Evolutionary conservation across 2,113 vertebrate genomes (phyloP), one percentile per base, ranked within the genome.

Genomic region (Camelus bactrianus): DNA sequence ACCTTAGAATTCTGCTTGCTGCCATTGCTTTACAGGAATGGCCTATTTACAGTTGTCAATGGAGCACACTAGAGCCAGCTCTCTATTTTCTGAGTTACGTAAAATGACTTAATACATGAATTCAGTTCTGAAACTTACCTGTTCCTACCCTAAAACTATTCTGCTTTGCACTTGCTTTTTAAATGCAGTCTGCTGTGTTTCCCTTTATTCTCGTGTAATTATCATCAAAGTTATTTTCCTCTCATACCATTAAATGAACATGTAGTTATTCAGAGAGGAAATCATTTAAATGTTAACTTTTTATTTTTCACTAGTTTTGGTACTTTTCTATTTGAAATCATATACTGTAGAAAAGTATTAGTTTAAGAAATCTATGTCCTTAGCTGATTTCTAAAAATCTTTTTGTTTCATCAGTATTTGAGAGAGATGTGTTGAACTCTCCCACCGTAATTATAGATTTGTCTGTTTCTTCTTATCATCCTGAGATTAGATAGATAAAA

Each of bases 81-180:
- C 15, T 54, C 54, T 54, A 14, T 65, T 73, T 64, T 62, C 26
- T 89, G 67, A 75, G 30, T 91, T 30, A 72, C 69, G 52, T 77
- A 26, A 76, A 83, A 58, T 50, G 24, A 94, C 52, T 76, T 84
- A 35, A 15, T 48, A 69, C 77, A 50, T 69, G 50, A 85, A 94
- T 60, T 94, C 30, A 26, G 26, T 84, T 91, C 38, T 42, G 86
- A 94, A 91, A 85, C 15, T 62, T 52, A 79, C 54, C 58, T 86
- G 26, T 54, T 79, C 62, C 46, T 54, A 79, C 15, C 35, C 54
- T 72, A 79, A 85, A 91, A 62, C 52, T 85, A 79, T 48, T 48
- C 24, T 91, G 30, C 26, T 69, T 60, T 77, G 32, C 77, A 30
- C 38, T 76, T 75, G 19, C 22, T 77, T 79, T 79, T 42, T 64